Conservation (phyloP, 2,888 invertebrate species). For the Eristalinus aeneus region DNA sequence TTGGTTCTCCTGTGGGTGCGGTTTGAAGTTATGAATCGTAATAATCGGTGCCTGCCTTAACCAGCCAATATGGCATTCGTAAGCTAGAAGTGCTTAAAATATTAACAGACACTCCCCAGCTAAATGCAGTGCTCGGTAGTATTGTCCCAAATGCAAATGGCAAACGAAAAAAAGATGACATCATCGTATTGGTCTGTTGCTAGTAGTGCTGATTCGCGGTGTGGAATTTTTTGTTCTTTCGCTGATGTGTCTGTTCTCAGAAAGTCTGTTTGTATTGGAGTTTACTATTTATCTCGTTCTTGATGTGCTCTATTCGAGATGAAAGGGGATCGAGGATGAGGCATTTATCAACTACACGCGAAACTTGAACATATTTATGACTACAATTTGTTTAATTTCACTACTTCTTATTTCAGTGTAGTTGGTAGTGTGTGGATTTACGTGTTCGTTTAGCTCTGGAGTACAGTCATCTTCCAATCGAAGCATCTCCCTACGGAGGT, state of each 20-base stretch:
- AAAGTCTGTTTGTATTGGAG: slow-evolving; percentile 29
- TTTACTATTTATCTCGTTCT: slow-evolving; percentile 26
- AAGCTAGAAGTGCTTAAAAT: slow-evolving; percentile 9
- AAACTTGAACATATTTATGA: slow-evolving; percentile 7
- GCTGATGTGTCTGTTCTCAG: slow-evolving; percentile 17
- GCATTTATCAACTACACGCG: slow-evolving; percentile 33
- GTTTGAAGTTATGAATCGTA: slow-evolving; percentile 26
- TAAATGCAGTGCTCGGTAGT: not conserved
- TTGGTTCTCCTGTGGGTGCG: slow-evolving; percentile 35
- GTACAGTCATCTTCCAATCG: slow-evolving; percentile 45
- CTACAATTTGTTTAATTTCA: slow-evolving; percentile 29
- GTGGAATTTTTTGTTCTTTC: slow-evolving; percentile 39
- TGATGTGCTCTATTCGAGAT: not conserved
- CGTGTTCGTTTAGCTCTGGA: slow-evolving; percentile 5
- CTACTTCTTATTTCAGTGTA: not conserved
- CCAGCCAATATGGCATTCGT: not conserved
- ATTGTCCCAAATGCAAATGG: slow-evolving; percentile 1
- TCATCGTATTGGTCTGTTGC: slow-evolving; percentile 35
- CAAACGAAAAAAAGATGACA: slow-evolving; percentile 60
- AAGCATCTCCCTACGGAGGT: not conserved
- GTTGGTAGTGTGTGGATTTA: not conserved
- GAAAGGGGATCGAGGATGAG: not conserved
- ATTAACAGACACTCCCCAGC: slow-evolving; percentile 24
- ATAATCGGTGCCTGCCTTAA: slow-evolving; percentile 27
- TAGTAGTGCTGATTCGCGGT: slow-evolving; percentile 4